Evolutionary conservation across 2,888 invertebrate species (phyloP).

Genomic region (Tuberolachnus salignus): DNA sequence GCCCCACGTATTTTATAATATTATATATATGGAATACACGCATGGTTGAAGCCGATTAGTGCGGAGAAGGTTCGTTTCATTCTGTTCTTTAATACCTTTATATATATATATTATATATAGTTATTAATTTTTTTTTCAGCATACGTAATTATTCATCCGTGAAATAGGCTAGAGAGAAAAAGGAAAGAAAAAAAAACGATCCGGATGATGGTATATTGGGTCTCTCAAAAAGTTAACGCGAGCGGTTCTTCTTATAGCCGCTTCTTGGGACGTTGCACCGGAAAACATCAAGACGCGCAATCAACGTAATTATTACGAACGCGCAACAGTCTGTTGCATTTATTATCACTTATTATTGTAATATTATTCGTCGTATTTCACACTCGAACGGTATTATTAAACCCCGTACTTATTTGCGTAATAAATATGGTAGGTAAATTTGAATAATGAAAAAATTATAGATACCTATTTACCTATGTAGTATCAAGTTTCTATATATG

Average conservation of each 20-base stretch:
- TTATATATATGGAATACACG: constrained; percentile 25
- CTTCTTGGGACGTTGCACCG: background rate
- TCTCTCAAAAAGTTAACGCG: constrained; percentile 39
- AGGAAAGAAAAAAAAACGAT: background rate
- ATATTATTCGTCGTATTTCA: constrained; percentile 5
- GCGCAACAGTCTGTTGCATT: background rate
- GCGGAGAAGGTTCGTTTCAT: constrained; percentile 10
- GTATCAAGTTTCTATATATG: no score
- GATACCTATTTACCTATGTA: no score
- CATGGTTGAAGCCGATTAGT: constrained; percentile 53
- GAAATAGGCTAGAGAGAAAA: constrained; percentile 34
- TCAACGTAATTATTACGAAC: constrained; percentile 7
- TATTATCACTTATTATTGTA: background rate
- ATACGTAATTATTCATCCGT: constrained; percentile 32
- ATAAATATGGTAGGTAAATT: no score
- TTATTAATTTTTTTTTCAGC: background rate
- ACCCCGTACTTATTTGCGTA: no score
- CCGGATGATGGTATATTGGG: background rate
- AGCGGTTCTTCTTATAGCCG: constrained; percentile 4
- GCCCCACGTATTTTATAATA: constrained; percentile 19
- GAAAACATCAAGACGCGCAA: constrained; percentile 2
- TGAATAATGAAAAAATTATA: no score
- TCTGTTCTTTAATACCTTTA: background rate
- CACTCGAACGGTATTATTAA: no score
- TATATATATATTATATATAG: background rate